phyloP scores from a whole-genome alignment of 2,888 invertebrate genomes.

The Panopea generosa region DNA sequence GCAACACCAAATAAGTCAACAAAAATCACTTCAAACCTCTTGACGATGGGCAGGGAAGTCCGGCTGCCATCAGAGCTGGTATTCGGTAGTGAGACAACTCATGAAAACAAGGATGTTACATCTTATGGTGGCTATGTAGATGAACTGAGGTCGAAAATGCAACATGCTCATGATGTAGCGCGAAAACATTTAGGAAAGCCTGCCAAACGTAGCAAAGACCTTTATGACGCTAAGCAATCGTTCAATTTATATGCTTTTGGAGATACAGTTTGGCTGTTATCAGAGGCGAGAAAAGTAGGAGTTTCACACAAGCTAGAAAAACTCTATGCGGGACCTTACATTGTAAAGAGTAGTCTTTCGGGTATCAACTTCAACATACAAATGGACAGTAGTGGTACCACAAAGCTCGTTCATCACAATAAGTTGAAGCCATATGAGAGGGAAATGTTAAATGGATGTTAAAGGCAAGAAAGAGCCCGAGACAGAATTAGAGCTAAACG shows the following conservation, averaged over 20 bases:
- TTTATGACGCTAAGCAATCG: neutral
- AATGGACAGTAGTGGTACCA: neutral
- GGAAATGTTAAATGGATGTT: no score
- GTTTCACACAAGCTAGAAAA: slow-evolving; percentile 9
- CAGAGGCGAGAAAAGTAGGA: slow-evolving; percentile 6
- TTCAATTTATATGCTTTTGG: neutral
- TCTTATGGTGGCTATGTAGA: slow-evolving; percentile 2
- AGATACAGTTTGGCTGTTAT: slow-evolving; percentile 7
- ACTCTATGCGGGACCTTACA: slow-evolving; percentile 10
- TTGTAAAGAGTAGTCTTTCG: slow-evolving; percentile 9
- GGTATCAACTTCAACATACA: slow-evolving; percentile 29
- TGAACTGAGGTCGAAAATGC: neutral
- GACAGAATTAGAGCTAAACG: no score
- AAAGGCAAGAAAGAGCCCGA: no score
- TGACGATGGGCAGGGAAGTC: neutral
- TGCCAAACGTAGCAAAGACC: neutral
- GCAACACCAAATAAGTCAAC: neutral
- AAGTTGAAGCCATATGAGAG: slow-evolving; percentile 39
- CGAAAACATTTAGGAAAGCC: neutral
- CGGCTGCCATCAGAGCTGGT: neutral
- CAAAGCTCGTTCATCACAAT: slow-evolving; percentile 24
- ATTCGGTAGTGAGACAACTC: neutral
- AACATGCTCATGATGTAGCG: neutral
- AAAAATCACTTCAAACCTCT: neutral
- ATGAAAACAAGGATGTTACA: neutral